Evolutionary conservation across 2,797 vertebrate genomes (phyloP), one percentile per base, ranked within the genome.

Genomic region (Heteromormyrus szaboi): DNA sequence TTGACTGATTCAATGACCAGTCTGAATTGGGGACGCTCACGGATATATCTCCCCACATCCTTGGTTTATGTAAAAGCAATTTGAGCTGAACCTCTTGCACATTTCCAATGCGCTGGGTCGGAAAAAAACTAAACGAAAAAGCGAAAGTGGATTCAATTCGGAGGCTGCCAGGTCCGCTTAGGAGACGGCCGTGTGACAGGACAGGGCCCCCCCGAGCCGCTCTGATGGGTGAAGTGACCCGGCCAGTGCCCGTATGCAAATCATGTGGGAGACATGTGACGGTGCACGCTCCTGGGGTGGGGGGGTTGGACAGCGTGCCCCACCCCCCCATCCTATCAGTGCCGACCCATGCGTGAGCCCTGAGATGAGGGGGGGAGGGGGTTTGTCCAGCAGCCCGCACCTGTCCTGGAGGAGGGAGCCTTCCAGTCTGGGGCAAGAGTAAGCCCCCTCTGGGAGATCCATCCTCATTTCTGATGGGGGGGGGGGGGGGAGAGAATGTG

Each of bases 161-260:
- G 83, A 46, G 19, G 44, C 84, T 89, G 88, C 88, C 88, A 89
- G 56, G 50, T 62, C 88, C 37, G 88, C 46, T 89, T 37, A 89
- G 48, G 81, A 88, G 53, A 86, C 37, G 51, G 68, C 29, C 48
- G 25, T 46, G 8, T 89, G 88, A 85, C 54, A 85, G 81, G 88
- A 51, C 14, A 56, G 41, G 53, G 9, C 50, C 56, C 19, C n/a
- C 22, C 56, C 22, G 56, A 85, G n/a, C 54, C 2, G 37, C 83
- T 85, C 88, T 51, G 88, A 62, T 89, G 88, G 83, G 88, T 86
- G 81, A 89, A 86, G 88, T 89, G 88, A 89, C 83, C 88, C 88
- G 65, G 33, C 29, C 25, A 86, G 88, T 62, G 46, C 59, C 83
- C 84, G 17, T 76, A 89, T 89, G 88, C 88, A 86, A 89, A 89